Evolutionary conservation across 2,888 invertebrate genomes (phyloP).

Genomic region (Rhagonycha lutea): DNA sequence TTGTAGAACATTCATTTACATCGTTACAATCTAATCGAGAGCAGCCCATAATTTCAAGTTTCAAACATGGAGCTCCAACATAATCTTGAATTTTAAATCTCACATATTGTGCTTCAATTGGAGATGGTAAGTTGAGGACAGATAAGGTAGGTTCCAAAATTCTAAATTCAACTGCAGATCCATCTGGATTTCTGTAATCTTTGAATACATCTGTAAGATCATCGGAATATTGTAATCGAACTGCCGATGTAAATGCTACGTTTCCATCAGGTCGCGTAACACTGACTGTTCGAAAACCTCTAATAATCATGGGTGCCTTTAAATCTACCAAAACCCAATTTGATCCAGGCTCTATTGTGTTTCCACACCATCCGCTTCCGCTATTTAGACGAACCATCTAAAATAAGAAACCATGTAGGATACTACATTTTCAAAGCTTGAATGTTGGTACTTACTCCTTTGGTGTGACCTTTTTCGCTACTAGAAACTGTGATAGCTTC

Average conservation of each 20-base stretch:
- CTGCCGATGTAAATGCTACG: conserved; percentile 87
- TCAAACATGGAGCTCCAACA: conserved; percentile 85
- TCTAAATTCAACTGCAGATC: conserved; percentile 89
- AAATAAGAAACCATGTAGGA: conserved; percentile 32
- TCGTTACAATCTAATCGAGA: conserved; percentile 87
- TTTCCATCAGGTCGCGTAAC: conserved; percentile 81
- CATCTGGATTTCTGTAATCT: conserved; percentile 91
- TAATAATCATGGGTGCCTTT: conserved; percentile 84
- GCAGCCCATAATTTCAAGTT: conserved; percentile 91
- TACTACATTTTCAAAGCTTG: background rate
- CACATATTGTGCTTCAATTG: conserved; percentile 87
- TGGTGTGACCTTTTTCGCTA: conserved; percentile 80
- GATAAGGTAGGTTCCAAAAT: conserved; percentile 89
- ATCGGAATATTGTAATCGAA: conserved; percentile 86
- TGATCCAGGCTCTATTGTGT: conserved; percentile 79
- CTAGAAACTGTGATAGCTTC: conserved; percentile 85
- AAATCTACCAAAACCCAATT: conserved; percentile 90
- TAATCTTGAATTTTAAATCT: conserved; percentile 85
- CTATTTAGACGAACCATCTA: conserved; percentile 84
- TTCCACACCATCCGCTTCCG: conserved; percentile 89
- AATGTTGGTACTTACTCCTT: conserved; percentile 64
- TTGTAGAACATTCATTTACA: conserved; percentile 82
- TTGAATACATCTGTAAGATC: conserved; percentile 87
- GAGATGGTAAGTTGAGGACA: conserved; percentile 85
- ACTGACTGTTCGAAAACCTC: conserved; percentile 90